These are phyloP conservation scores for Muricea muricata DNA, from an alignment of 92 coral and sea anemone genomes.

Conservation along the genomic window DNA sequence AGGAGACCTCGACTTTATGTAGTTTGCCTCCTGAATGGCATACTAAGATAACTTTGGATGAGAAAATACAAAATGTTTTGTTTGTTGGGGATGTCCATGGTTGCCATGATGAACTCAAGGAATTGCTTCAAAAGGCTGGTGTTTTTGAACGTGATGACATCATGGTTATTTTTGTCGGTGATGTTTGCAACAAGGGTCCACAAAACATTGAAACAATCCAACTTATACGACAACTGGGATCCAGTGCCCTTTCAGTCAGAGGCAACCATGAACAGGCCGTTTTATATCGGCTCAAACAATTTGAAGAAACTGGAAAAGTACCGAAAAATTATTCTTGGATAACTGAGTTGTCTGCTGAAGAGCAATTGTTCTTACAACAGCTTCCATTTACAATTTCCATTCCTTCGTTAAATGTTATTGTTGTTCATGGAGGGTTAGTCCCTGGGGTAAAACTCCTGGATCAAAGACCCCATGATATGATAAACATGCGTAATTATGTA, in stretches of 20 bases:
- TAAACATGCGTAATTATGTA: slow-evolving; percentile 72
- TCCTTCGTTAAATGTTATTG: slow-evolving; percentile 64
- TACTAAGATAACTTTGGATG: not conserved
- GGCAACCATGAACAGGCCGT: slow-evolving; percentile 80
- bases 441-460: slow-evolving; percentile 70
- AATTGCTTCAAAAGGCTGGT: slow-evolving; percentile 55
- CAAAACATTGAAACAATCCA: slow-evolving; percentile 65
- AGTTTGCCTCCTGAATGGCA: not conserved
- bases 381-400: slow-evolving; percentile 73
- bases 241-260: slow-evolving; percentile 62
- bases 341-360: slow-evolving; percentile 58
- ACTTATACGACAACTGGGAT: slow-evolving; percentile 66
- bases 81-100: slow-evolving; percentile 81
- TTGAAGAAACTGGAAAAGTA: slow-evolving; percentile 53
- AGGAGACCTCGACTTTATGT: not conserved
- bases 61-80: slow-evolving; percentile 38
- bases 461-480: slow-evolving; percentile 70
- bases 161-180: slow-evolving; percentile 67
- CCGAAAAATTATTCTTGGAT: slow-evolving; percentile 65
- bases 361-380: slow-evolving; percentile 60
- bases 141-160: slow-evolving; percentile 37
- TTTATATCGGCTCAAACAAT: slow-evolving; percentile 51
- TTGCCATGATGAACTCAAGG: slow-evolving; percentile 70
- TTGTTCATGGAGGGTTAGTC: slow-evolving; percentile 78
- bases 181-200: slow-evolving; percentile 80